phyloP scores from a whole-genome alignment of 2,888 invertebrate species.

The Iselma pallidipennis region DNA sequence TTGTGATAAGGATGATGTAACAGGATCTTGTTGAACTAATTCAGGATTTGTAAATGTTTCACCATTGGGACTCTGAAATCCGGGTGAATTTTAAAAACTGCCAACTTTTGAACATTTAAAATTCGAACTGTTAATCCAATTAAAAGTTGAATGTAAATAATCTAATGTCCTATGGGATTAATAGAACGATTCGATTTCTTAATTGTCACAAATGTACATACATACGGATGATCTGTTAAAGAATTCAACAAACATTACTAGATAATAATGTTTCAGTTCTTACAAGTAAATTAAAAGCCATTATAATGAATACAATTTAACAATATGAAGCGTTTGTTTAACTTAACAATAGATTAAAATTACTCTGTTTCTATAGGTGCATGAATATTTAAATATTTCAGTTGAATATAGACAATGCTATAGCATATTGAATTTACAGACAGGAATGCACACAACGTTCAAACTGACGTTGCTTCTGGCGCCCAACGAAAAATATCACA shows the following conservation, averaged over 20 bases:
- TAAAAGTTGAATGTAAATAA: constrained; percentile 44
- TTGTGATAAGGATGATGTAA: constrained; percentile 40
- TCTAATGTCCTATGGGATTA: constrained; percentile 18
- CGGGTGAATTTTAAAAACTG: constrained; percentile 25
- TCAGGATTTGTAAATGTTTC: constrained; percentile 34
- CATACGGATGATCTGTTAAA: constrained; percentile 19
- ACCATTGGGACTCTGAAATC: constrained; percentile 24
- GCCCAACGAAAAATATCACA: constrained; percentile 38
- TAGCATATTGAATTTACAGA: constrained; percentile 52
- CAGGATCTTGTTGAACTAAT: neutral
- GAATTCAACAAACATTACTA: constrained; percentile 29
- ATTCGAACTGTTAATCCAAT: constrained; percentile 39
- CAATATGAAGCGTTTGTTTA: constrained; percentile 56
- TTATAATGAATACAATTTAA: constrained; percentile 56
- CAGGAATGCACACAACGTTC: constrained; percentile 41
- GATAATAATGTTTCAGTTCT: constrained; percentile 43
- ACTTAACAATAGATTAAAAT: constrained; percentile 58
- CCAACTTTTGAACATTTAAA: constrained; percentile 33
- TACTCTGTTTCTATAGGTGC: constrained; percentile 55
- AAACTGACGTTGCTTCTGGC: constrained; percentile 27
- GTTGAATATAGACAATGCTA: constrained; percentile 53
- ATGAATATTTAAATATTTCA: constrained; percentile 55
- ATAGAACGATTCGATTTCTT: constrained; percentile 17
- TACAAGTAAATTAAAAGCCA: constrained; percentile 58
- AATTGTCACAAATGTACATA: constrained; percentile 19